Evolutionary conservation across 2,797 vertebrate genomes (phyloP).

Genomic region (Selene dorsalis): DNA sequence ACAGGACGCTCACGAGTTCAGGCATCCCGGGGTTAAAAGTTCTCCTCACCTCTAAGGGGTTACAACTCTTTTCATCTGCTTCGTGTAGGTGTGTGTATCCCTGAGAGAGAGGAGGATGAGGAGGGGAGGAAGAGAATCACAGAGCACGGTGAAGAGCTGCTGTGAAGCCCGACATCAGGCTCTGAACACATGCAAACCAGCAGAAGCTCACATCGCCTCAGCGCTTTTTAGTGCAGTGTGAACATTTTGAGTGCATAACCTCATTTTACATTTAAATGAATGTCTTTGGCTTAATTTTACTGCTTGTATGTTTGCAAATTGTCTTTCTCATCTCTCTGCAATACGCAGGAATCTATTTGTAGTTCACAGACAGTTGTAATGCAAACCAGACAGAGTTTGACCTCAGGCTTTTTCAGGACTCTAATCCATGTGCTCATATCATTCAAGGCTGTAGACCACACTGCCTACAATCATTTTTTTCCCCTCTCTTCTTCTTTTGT

Average conservation of each 20-base stretch:
- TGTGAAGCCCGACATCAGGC: constrained; percentile 5
- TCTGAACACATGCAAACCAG: constrained; percentile 10
- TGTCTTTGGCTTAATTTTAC: constrained; percentile 32
- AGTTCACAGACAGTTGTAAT: constrained; percentile 26
- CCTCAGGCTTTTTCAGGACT: constrained; percentile 35
- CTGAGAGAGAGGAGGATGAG: constrained; percentile 14
- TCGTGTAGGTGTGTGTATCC: constrained; percentile 12
- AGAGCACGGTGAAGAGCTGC: neutral
- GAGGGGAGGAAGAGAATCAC: neutral
- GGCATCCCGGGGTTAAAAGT: constrained; percentile 29
- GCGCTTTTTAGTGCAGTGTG: neutral
- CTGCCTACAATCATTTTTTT: neutral
- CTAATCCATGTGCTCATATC: constrained; percentile 34
- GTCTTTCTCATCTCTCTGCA: constrained; percentile 25
- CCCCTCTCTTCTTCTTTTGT: neutral
- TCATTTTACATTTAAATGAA: constrained; percentile 59
- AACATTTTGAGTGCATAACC: constrained; percentile 24
- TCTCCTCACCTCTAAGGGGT: constrained; percentile 9
- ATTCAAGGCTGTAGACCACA: constrained; percentile 25
- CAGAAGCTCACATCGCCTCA: neutral
- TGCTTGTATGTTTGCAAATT: constrained; percentile 26
- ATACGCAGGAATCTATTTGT: constrained; percentile 21
- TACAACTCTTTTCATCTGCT: constrained; percentile 36
- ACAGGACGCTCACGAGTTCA: constrained; percentile 38
- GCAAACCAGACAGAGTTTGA: constrained; percentile 45